Evolutionary conservation across 37 sponge, comb jelly and placozoan species (phyloP).

Genomic region (Dysidea cf. avara): DNA sequence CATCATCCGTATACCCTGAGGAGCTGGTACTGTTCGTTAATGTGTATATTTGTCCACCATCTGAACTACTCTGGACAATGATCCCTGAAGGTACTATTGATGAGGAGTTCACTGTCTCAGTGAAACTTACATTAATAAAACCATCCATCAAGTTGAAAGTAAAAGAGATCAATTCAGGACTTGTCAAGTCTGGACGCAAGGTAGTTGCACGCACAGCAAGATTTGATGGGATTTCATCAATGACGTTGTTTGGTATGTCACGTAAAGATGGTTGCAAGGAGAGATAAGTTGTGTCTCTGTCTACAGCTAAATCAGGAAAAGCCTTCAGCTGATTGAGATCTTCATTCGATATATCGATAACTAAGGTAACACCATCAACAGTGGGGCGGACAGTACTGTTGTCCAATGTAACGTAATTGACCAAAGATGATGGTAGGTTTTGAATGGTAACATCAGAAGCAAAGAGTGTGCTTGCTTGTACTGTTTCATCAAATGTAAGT

Average conservation of each 20-base stretch:
- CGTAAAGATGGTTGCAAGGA: constrained; percentile 31
- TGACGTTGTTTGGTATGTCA: constrained; percentile 73
- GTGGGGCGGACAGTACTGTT: constrained; percentile 39
- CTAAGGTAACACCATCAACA: constrained; percentile 10
- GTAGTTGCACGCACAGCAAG: constrained; percentile 23
- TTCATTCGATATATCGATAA: constrained; percentile 42
- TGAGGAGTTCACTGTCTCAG: constrained; percentile 76
- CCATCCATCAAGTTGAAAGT: constrained; percentile 62
- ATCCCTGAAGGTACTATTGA: constrained; percentile 37
- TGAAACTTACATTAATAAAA: constrained; percentile 59
- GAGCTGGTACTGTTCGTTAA: constrained; percentile 30
- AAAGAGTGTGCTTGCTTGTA: constrained; percentile 45
- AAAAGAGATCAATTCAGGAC: constrained; percentile 53
- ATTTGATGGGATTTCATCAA: constrained; percentile 27
- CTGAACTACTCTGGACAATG: constrained; percentile 27
- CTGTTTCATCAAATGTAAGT: constrained; percentile 73
- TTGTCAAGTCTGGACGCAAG: constrained; percentile 53
- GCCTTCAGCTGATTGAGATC: constrained; percentile 72
- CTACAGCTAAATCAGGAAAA: constrained; percentile 48
- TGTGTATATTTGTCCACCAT: constrained; percentile 21
- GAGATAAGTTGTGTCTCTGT: constrained; percentile 55
- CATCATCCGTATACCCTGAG: constrained; percentile 21
- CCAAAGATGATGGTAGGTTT: background rate
- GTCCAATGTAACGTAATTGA: constrained; percentile 15
- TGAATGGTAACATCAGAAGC: constrained; percentile 54